Percentiles rank a stretch among this genome's conserved stretches.
These are phyloP conservation scores for Xyrichtys novacula DNA, from an alignment of 2,797 vertebrate species.

Conservation along the genomic window DNA sequence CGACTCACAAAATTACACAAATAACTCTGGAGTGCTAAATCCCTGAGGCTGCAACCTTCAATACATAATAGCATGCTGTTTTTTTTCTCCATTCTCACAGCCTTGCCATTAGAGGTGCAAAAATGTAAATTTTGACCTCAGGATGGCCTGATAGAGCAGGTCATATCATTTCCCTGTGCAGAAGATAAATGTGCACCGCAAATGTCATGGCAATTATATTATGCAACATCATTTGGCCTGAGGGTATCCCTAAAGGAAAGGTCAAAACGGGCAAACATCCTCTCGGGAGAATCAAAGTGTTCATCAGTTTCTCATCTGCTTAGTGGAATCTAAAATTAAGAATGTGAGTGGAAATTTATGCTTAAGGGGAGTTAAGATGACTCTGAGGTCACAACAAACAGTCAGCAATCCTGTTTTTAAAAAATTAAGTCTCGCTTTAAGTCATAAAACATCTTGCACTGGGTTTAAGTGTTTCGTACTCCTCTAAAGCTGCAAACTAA, in stretches of 20 bases:
- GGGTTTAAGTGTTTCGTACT: not conserved
- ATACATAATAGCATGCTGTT: not conserved
- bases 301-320: slow-evolving; percentile 34
- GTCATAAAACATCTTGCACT: not conserved
- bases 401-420: not conserved
- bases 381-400: slow-evolving; percentile 5
- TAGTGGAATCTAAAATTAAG: slow-evolving; percentile 35
- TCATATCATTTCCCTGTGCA: slow-evolving; percentile 34
- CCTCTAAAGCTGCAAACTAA: not conserved
- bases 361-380: not conserved
- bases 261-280: slow-evolving; percentile 45
- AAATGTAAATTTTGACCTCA: slow-evolving; percentile 56
- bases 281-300: slow-evolving; percentile 17
- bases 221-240: slow-evolving; percentile 44
- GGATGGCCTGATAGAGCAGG: slow-evolving; percentile 17
- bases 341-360: slow-evolving; percentile 5
- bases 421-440: not conserved
- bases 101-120: slow-evolving; percentile 22
- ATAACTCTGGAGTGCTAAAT: not conserved
- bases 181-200: slow-evolving; percentile 44
- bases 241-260: slow-evolving; percentile 44
- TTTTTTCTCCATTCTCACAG: slow-evolving; percentile 17
- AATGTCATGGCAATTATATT: slow-evolving; percentile 62
- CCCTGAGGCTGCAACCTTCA: not conserved
- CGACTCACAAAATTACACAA: slow-evolving; percentile 9